Evolutionary conservation across 2,888 invertebrate species (phyloP).

Genomic region (Ditylenchus weischeri): DNA sequence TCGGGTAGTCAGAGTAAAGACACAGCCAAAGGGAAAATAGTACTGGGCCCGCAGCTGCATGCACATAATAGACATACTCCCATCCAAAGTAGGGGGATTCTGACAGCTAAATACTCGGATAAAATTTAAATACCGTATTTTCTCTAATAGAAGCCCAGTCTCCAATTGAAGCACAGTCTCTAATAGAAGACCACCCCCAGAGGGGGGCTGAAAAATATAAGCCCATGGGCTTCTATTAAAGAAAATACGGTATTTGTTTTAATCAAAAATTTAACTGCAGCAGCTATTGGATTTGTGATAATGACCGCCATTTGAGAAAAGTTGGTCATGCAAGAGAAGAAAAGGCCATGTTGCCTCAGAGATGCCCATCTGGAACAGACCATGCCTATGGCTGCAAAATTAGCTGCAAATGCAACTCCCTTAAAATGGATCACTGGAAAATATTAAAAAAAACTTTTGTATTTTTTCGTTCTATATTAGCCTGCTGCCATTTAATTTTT

Average conservation of each 20-base stretch:
- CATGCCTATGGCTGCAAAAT: slow-evolving; percentile 52
- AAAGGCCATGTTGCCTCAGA: slow-evolving; percentile 49
- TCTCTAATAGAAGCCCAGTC: too few relatives aligned
- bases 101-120: neutral
- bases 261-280: slow-evolving; percentile 35
- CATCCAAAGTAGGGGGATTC: neutral
- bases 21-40: slow-evolving; percentile 31
- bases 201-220: too few relatives aligned
- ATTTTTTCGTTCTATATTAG: too few relatives aligned
- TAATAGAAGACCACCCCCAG: too few relatives aligned
- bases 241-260: too few relatives aligned
- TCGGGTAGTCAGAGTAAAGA: slow-evolving; percentile 35
- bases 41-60: slow-evolving; percentile 29
- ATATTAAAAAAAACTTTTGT: too few relatives aligned
- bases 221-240: too few relatives aligned
- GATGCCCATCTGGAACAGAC: slow-evolving; percentile 53
- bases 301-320: slow-evolving; percentile 53
- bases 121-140: too few relatives aligned
- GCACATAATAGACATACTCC: slow-evolving; percentile 45
- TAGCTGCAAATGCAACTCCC: slow-evolving; percentile 53
- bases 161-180: too few relatives aligned
- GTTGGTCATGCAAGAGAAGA: slow-evolving; percentile 51
- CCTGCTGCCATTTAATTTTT: too few relatives aligned
- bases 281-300: slow-evolving; percentile 52
- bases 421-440: too few relatives aligned